phyloP scores from a whole-genome alignment of 2,113 vertebrate species.

The Peromyscus californicus region DNA sequence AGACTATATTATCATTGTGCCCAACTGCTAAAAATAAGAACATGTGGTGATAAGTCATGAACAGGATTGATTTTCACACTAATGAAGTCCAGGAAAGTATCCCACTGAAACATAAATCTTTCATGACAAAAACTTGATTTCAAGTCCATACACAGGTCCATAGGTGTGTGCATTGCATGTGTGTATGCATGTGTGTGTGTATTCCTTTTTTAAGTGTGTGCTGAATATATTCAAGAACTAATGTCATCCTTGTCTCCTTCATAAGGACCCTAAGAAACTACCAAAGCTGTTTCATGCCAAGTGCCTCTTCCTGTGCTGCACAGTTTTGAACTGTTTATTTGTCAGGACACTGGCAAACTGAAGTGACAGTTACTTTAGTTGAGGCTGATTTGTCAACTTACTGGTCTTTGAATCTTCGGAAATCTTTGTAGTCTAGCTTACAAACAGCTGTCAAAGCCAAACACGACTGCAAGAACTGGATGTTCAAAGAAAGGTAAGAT shows the following conservation, averaged over 20 bases:
- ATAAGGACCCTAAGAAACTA: not conserved
- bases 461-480: not conserved
- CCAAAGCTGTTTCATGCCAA: not conserved
- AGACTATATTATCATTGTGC: not conserved
- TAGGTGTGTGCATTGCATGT: not conserved
- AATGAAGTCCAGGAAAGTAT: not conserved
- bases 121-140: not conserved
- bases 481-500: not conserved
- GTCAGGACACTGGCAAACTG: not conserved
- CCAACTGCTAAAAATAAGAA: not conserved
- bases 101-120: not conserved
- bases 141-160: not conserved
- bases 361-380: conserved; percentile 1
- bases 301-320: fast-evolving
- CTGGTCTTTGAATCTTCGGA: not conserved
- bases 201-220: not conserved
- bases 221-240: not conserved
- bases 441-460: conserved; percentile 12
- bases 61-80: not conserved
- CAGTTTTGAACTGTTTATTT: not conserved
- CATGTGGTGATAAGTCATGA: not conserved
- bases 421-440: not conserved
- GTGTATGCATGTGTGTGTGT: not conserved
- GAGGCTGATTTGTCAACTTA: not conserved
- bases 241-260: not conserved